Evolutionary conservation across 23 tunicate species (phyloP).

Genomic region (Ascidia mentula): DNA sequence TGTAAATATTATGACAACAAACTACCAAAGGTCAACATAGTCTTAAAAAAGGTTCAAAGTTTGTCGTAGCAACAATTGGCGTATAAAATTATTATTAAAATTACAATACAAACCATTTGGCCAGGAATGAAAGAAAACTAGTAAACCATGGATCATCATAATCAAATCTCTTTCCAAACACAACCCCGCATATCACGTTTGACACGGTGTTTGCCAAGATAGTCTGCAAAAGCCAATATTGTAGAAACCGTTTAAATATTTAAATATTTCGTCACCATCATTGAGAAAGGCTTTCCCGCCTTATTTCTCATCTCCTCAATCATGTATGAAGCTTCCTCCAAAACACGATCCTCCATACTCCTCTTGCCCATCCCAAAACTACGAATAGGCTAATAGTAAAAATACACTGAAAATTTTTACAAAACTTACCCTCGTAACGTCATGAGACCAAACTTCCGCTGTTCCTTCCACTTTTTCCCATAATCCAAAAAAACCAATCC

Average conservation of each 20-base stretch:
- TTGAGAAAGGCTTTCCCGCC: constrained; percentile 24
- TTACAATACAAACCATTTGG: constrained; percentile 6
- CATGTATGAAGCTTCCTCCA: constrained; percentile 18
- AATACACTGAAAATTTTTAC: background rate
- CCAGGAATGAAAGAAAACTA: constrained; percentile 2
- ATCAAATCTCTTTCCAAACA: constrained; percentile 19
- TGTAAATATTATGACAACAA: no score
- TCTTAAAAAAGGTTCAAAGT: no score
- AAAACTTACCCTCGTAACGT: background rate
- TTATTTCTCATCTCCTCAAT: constrained; percentile 1
- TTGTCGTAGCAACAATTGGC: no score
- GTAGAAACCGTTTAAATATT: background rate
- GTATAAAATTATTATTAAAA: no score
- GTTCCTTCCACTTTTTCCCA: background rate
- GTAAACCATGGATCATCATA: constrained; percentile 11
- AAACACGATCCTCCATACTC: constrained; percentile 19
- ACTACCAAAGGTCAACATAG: no score
- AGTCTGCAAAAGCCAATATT: background rate
- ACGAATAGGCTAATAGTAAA: background rate
- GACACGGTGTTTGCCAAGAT: constrained; percentile 12
- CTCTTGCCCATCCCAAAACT: constrained; percentile 40
- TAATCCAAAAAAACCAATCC: background rate
- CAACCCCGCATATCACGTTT: constrained; percentile 17
- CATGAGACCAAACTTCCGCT: background rate
- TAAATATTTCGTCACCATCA: background rate